Conservation (phyloP, 2,113 vertebrate genomes). For the Muntiacus muntjak region DNA sequence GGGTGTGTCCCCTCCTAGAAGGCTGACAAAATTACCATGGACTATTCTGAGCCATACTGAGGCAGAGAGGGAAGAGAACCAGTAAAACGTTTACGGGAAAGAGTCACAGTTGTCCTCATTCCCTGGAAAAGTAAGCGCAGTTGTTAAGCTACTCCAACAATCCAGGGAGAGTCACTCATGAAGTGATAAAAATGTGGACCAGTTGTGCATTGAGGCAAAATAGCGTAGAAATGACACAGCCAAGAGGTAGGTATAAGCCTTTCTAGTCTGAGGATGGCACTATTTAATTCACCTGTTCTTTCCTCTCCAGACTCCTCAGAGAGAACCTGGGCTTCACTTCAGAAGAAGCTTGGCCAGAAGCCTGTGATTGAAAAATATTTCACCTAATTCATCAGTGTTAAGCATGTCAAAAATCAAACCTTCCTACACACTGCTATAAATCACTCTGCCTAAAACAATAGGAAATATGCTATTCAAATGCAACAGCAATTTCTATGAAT, state of each 20-base stretch:
- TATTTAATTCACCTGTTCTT: slow-evolving; percentile 35
- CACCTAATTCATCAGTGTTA: slow-evolving; percentile 70
- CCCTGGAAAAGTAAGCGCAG: not conserved
- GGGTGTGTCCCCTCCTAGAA: not conserved
- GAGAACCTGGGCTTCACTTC: slow-evolving; percentile 19
- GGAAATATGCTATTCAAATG: slow-evolving; percentile 71
- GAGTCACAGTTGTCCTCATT: not conserved
- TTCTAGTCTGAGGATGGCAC: rapidly evolving
- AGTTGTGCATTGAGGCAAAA: not conserved
- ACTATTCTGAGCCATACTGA: not conserved
- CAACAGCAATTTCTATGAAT: slow-evolving; percentile 67
- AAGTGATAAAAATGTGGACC: not conserved
- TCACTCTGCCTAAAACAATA: slow-evolving; percentile 59
- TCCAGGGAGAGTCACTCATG: not conserved
- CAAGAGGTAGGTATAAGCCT: not conserved
- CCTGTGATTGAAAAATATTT: slow-evolving; percentile 69
- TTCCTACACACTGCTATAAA: slow-evolving; percentile 43
- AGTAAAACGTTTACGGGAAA: not conserved
- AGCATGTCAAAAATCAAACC: slow-evolving; percentile 68
- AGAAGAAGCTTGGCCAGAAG: slow-evolving; percentile 50
- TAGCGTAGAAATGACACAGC: not conserved
- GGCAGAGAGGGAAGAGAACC: not conserved
- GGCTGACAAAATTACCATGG: not conserved
- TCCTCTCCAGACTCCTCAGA: slow-evolving; percentile 13
- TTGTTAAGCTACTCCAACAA: not conserved